These are phyloP conservation scores for Sternotherus odoratus DNA, from an alignment of 2,797 vertebrate genomes.

Conservation along the genomic window DNA sequence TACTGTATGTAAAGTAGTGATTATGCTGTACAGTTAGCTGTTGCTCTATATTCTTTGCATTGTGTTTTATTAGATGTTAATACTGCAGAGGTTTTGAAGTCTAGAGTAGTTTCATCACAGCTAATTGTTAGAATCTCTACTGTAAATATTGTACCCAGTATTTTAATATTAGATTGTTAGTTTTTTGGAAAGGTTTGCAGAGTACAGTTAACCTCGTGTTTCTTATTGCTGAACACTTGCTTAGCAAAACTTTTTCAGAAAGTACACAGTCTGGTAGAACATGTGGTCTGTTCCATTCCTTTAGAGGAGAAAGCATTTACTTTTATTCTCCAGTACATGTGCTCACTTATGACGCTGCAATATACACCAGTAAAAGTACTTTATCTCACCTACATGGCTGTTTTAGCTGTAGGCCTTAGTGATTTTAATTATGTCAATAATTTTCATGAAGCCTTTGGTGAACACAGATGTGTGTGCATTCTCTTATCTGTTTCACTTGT, in stretches of 20 bases:
- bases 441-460: conserved; percentile 13
- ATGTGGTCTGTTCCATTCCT: background rate
- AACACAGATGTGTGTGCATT: background rate
- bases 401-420: conserved; percentile 23
- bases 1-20: conserved; percentile 49
- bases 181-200: conserved; percentile 6
- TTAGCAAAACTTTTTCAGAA: background rate
- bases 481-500: conserved; percentile 27
- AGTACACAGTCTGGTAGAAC: background rate
- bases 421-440: background rate
- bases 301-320: background rate
- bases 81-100: conserved; percentile 36
- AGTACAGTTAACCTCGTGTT: background rate
- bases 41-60: conserved; percentile 34
- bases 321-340: conserved; percentile 2
- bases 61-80: conserved; percentile 21
- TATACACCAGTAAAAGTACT: background rate
- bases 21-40: conserved; percentile 45
- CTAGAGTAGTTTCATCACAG: conserved; percentile 13
- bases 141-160: conserved; percentile 5
- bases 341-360: background rate
- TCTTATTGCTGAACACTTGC: conserved; percentile 22
- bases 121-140: conserved; percentile 8
- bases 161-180: background rate
- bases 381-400: background rate